These are phyloP conservation scores for Hybognathus amarus DNA, from an alignment of 2,797 vertebrate species.

Conservation along the genomic window DNA sequence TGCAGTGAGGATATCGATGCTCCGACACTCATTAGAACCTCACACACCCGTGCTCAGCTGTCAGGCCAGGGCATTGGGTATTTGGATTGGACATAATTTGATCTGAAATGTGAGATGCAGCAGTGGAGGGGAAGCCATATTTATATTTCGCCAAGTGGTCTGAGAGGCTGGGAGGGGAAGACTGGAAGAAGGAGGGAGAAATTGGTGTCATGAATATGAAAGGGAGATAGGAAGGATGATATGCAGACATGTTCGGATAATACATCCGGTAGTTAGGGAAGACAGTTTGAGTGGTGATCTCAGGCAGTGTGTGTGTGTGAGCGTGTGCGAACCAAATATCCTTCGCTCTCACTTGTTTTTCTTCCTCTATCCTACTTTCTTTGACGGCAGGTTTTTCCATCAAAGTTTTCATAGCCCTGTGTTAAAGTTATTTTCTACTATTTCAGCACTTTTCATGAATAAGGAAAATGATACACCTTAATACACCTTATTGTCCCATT, in stretches of 20 bases:
- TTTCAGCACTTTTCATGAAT: background rate
- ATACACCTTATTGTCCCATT: background rate
- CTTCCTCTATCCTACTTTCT: constrained; percentile 1
- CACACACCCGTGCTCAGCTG: constrained; percentile 16
- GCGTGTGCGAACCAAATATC: background rate
- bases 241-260: constrained; percentile 34
- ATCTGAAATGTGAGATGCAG: constrained; percentile 34
- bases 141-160: constrained; percentile 34
- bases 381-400: background rate
- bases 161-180: constrained; percentile 14
- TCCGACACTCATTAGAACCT: constrained; percentile 46
- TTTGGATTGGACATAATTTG: constrained; percentile 44
- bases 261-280: constrained; percentile 32
- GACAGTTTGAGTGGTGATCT: constrained; percentile 30
- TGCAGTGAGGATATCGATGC: constrained; percentile 33
- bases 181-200: background rate
- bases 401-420: background rate
- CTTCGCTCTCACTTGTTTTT: constrained; percentile 8
- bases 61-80: constrained; percentile 25
- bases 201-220: background rate
- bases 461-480: no score
- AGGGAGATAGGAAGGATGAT: constrained; percentile 33
- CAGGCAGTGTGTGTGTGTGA: constrained; percentile 11
- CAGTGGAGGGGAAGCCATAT: constrained; percentile 21
- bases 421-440: background rate